phyloP scores from a whole-genome alignment of 2,113 vertebrate species.

The Percina caprodes region DNA sequence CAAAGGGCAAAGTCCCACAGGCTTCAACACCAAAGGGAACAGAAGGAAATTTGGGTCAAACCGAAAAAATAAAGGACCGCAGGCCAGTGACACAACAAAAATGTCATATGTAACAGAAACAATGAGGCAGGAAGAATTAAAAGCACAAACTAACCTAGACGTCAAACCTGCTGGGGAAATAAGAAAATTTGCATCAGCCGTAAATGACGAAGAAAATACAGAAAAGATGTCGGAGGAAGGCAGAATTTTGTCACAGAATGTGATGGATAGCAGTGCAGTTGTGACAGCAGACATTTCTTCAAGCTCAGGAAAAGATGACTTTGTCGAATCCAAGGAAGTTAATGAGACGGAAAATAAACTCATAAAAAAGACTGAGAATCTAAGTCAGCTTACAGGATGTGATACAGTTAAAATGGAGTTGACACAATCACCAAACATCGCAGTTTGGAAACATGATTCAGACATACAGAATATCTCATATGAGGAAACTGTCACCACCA shows the following conservation, averaged over 20 bases:
- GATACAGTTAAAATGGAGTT: conserved; percentile 24
- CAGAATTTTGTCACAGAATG: not conserved
- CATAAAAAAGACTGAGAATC: conserved; percentile 2
- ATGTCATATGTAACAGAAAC: not conserved
- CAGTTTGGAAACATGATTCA: conserved; percentile 19
- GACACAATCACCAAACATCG: conserved; percentile 36
- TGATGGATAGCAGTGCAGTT: not conserved
- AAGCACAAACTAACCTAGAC: not conserved
- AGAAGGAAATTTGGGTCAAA: conserved; percentile 73
- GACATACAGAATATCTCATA: conserved; percentile 21
- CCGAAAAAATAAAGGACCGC: conserved; percentile 51
- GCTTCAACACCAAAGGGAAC: not conserved
- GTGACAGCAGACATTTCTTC: conserved; percentile 3
- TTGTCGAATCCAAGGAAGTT: not conserved
- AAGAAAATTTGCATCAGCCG: not conserved
- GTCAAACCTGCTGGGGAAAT: not conserved
- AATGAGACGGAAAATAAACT: conserved; percentile 4
- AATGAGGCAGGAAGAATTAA: conserved; percentile 11
- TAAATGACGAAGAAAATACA: conserved; percentile 1
- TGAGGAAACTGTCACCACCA: not conserved
- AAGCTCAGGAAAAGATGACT: conserved; percentile 2
- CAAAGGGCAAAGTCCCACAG: conserved; percentile 2
- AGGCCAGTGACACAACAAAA: conserved; percentile 1
- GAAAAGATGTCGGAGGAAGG: not conserved
- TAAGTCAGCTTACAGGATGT: conserved; percentile 11